A percentile compares a stretch with the other conserved stretches of the same genome.
phyloP scores from a whole-genome alignment of 2,797 vertebrate genomes.

The Cossypha heuglini region DNA sequence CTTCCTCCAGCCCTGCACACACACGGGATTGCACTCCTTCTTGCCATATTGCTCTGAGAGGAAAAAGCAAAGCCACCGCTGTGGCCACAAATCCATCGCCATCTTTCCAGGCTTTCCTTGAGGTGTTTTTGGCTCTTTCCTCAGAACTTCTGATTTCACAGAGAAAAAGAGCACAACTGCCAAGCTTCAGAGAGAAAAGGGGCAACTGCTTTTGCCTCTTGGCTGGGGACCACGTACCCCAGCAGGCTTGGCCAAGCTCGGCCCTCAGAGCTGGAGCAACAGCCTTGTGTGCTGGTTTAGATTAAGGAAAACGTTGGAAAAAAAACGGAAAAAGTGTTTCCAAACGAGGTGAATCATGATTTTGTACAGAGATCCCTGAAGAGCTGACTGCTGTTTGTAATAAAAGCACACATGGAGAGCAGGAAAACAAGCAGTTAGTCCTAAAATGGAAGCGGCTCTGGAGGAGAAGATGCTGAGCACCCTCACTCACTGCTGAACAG shows the following conservation, averaged over 20 bases:
- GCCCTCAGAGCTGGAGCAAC: neutral
- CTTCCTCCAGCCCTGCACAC: constrained; percentile 37
- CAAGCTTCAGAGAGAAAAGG: neutral
- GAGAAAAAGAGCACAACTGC: neutral
- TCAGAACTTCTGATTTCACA: neutral
- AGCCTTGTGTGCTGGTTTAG: neutral
- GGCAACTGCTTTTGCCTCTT: neutral
- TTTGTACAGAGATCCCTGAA: constrained; percentile 53
- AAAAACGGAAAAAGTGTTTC: constrained; percentile 37
- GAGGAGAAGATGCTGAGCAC: neutral
- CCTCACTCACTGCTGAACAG: neutral
- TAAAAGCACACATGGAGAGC: neutral
- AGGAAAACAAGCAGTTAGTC: neutral
- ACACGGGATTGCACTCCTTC: neutral
- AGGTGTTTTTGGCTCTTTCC: constrained; percentile 27
- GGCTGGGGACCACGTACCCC: neutral
- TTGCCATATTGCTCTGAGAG: neutral
- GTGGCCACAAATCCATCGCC: neutral
- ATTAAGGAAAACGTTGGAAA: constrained; percentile 11
- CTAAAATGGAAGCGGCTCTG: neutral
- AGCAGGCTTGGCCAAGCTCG: accelerated
- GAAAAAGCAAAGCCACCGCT: neutral
- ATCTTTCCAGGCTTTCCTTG: constrained; percentile 13
- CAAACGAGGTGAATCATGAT: constrained; percentile 60
- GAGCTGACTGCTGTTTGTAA: constrained; percentile 59